Evolutionary conservation across 2,888 invertebrate genomes (phyloP).

Genomic region (Folsomia manolachei): DNA sequence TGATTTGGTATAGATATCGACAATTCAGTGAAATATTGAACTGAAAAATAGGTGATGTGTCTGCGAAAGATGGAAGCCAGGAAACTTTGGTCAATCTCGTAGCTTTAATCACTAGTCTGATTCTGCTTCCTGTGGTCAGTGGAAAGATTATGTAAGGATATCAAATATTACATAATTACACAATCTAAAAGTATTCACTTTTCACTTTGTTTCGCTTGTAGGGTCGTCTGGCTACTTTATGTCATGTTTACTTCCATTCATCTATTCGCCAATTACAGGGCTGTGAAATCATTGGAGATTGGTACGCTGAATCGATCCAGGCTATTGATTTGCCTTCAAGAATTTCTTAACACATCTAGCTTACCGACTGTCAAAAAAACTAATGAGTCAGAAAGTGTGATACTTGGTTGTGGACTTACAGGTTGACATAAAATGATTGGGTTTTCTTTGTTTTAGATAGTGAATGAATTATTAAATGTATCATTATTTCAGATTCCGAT

Average conservation of each 20-base stretch:
- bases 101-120: slow-evolving; percentile 75
- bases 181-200: too few relatives aligned
- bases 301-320: slow-evolving; percentile 78
- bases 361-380: slow-evolving; percentile 65
- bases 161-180: slow-evolving; percentile 21
- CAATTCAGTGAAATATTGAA: too few relatives aligned
- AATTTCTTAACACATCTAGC: slow-evolving; percentile 64
- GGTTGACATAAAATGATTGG: neutral
- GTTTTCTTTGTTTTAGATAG: neutral
- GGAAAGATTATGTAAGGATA: slow-evolving; percentile 56
- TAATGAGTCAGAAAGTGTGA: slow-evolving; percentile 70
- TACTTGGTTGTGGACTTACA: slow-evolving; percentile 59
- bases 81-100: slow-evolving; percentile 91
- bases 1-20: slow-evolving; percentile 61
- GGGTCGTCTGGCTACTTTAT: slow-evolving; percentile 72
- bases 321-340: slow-evolving; percentile 66
- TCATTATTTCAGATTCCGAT: slow-evolving; percentile 58
- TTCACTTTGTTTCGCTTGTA: slow-evolving; percentile 58
- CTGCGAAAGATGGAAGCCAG: slow-evolving; percentile 94
- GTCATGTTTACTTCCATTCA: slow-evolving; percentile 72
- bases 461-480: slow-evolving; percentile 12
- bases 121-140: slow-evolving; percentile 68
- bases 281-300: slow-evolving; percentile 76
- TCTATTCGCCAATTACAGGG: slow-evolving; percentile 80
- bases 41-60: too few relatives aligned